These are phyloP conservation scores for Thomomys bottae DNA, from an alignment of 2,113 vertebrate species.

Conservation along the genomic window DNA sequence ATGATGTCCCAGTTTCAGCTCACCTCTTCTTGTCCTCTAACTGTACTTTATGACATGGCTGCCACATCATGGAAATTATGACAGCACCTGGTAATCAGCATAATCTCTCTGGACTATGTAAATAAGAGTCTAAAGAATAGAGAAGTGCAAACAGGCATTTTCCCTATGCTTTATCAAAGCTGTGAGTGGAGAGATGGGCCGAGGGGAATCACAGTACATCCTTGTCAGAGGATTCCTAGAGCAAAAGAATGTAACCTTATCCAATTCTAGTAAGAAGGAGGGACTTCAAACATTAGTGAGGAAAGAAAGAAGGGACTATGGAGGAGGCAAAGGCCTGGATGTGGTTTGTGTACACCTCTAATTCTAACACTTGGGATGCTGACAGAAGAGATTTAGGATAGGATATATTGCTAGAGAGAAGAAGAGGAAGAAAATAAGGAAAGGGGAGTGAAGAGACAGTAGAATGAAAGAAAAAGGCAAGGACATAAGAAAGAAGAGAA, in stretches of 20 bases:
- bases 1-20: background rate
- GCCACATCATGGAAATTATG: background rate
- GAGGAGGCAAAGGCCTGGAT: background rate
- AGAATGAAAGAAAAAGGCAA: no score
- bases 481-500: no score
- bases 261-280: background rate
- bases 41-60: background rate
- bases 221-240: background rate
- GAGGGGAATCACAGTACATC: background rate
- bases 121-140: background rate
- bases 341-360: no score
- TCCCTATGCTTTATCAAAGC: background rate
- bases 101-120: background rate
- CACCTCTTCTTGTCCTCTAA: background rate
- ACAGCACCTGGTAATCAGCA: background rate
- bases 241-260: background rate
- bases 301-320: background rate
- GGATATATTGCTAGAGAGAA: no score
- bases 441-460: no score
- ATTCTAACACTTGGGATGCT: no score
- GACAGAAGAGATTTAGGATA: no score
- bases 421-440: no score
- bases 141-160: accelerated
- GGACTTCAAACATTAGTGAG: background rate
- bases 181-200: background rate